Conservation (phyloP, 2,888 invertebrate species). For the Synergus itoensis region DNA sequence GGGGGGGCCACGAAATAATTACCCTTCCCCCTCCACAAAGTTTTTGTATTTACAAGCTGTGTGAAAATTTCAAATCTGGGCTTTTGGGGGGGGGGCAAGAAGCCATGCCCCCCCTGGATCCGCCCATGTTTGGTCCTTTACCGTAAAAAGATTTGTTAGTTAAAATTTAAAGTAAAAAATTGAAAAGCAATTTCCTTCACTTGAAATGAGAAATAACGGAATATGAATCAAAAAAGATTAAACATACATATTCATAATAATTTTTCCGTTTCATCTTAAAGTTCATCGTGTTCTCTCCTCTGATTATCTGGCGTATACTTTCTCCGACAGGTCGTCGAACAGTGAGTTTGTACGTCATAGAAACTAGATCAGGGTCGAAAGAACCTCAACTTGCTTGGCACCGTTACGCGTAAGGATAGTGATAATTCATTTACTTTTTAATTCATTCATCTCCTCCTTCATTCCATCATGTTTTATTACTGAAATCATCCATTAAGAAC, state of each 20-base stretch:
- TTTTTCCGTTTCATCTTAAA: slow-evolving; percentile 20
- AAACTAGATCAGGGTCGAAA: slow-evolving; percentile 62
- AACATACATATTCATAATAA: slow-evolving; percentile 20
- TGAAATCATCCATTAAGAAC: neutral
- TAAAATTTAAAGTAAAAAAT: neutral
- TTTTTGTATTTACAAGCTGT: too few relatives aligned
- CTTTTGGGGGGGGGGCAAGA: too few relatives aligned
- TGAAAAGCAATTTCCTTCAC: neutral
- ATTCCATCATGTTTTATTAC: neutral
- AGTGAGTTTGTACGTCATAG: slow-evolving; percentile 49
- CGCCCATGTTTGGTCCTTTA: too few relatives aligned
- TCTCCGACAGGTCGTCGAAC: slow-evolving; percentile 48
- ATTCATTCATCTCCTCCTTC: neutral
- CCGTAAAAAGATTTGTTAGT: too few relatives aligned
- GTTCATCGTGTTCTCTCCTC: slow-evolving; percentile 31
- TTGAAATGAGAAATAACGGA: neutral
- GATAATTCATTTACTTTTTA: neutral
- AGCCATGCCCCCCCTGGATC: too few relatives aligned
- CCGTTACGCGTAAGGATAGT: slow-evolving; percentile 45
- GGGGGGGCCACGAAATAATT: too few relatives aligned
- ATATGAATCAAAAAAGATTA: neutral
- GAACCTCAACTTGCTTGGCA: slow-evolving; percentile 51
- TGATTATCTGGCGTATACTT: slow-evolving; percentile 51
- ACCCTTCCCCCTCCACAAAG: too few relatives aligned
- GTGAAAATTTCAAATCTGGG: too few relatives aligned